Base-by-base conservation (phyloP, 2,888 invertebrate species). In the Liopterus haemorrhoidalis region DNA sequence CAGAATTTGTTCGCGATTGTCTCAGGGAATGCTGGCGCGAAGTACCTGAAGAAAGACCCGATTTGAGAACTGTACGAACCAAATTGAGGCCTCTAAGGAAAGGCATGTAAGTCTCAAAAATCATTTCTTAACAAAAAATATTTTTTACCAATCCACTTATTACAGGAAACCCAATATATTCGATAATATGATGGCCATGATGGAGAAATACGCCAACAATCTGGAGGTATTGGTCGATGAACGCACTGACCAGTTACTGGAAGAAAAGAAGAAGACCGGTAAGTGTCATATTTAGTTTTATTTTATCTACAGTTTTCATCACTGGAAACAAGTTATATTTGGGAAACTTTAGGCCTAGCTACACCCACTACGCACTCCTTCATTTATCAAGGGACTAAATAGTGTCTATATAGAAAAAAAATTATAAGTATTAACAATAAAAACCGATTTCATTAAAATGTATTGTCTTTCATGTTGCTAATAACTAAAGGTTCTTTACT, bases 131-230 rank as follows among this genome's bases (percentile, higher is more conserved):
- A 8, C n/a, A 28, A 28, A 28, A 12, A 14, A n/a, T 28, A 4
- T 5, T 6, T 28, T 28, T 30, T 11, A 4, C 12, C 8, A 14
- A 18, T 11, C 28, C 46, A 36, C 41, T 37, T 43, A 45, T 54
- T 49, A 12, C 61, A 91, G 90, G 85, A 87, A 91, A 68, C 83
- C 90, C 12, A 95, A 95, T 67, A 94, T 96, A 58, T 90, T 95
- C 59, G 96, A 96, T 68, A 95, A 95, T 63, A 94, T 96, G 92
- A 89, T 95, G 77, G 86, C 88, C 0, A 92, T 95, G 81, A 92
- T 96, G 92, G 95, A 95, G 66, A 92, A 93, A 62, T 95, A 96
- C 63, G 92, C 94, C 8, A 93, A 88, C 60, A 95, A 95, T 68
- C 73, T 96, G 57, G 95, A 96, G 67, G 89, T 82, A 0, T 71